These are phyloP conservation scores for Micrasema longulum DNA, from an alignment of 1,140 invertebrate genomes.

Conservation along the genomic window DNA sequence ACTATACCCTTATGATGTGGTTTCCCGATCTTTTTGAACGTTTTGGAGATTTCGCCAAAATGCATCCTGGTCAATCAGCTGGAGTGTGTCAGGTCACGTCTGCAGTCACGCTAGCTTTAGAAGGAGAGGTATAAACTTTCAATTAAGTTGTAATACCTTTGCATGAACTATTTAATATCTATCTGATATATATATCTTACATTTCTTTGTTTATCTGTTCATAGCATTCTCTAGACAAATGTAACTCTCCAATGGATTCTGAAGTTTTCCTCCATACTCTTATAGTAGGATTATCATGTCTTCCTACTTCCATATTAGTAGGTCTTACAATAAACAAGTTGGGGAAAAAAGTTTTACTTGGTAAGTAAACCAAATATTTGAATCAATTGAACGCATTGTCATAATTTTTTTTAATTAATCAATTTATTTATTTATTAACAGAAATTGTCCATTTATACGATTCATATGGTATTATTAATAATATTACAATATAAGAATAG, in stretches of 20 bases:
- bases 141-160: neutral
- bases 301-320: conserved; percentile 68
- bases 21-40: conserved; percentile 76
- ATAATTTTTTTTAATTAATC: too few species aligned
- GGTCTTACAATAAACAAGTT: conserved; percentile 69
- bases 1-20: conserved; percentile 77
- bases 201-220: conserved; percentile 7
- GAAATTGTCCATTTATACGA: too few species aligned
- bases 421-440: too few species aligned
- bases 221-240: conserved; percentile 52
- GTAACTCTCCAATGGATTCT: conserved; percentile 60
- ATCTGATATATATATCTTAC: neutral
- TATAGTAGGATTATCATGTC: conserved; percentile 68
- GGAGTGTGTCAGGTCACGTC: conserved; percentile 71
- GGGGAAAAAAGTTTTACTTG: conserved; percentile 69
- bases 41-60: conserved; percentile 68
- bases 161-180: too few species aligned
- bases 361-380: conserved; percentile 54
- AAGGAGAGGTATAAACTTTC: conserved; percentile 37
- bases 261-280: conserved; percentile 68
- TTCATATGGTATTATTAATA: too few species aligned
- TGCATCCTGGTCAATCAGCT: conserved; percentile 65
- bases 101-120: conserved; percentile 41
- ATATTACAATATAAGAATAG: too few species aligned
- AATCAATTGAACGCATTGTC: too few species aligned